A percentile compares a stretch with the other conserved stretches of the same genome.
Conservation (phyloP, 1,140 invertebrate species). For the Cyphomyrmex costatus region DNA sequence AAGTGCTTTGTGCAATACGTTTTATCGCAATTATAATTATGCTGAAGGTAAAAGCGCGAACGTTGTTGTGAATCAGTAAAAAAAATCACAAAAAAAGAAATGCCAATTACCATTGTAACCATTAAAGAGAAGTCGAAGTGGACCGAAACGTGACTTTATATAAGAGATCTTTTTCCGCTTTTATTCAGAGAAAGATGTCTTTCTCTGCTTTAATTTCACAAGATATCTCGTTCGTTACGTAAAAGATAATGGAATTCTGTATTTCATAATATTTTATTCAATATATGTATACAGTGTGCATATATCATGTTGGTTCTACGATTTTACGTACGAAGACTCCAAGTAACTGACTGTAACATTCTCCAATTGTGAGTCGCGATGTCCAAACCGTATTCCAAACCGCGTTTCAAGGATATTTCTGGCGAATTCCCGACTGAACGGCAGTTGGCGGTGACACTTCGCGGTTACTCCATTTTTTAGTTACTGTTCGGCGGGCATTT, state of each 20-base stretch:
- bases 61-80: not conserved
- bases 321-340: constrained; percentile 15
- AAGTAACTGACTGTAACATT: constrained; percentile 22
- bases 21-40: constrained; percentile 16
- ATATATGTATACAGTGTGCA: not conserved
- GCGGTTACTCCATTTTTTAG: constrained; percentile 40
- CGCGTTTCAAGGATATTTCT: constrained; percentile 32
- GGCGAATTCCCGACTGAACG: not conserved
- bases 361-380: not conserved
- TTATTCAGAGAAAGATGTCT: not conserved
- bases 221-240: not conserved
- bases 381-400: not conserved
- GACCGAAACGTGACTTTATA: constrained; percentile 22
- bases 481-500: constrained; percentile 29
- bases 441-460: constrained; percentile 36
- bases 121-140: constrained; percentile 14
- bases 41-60: not conserved
- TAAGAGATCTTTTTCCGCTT: not conserved
- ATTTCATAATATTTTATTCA: not conserved
- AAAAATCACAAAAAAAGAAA: constrained; percentile 2
- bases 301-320: not conserved
- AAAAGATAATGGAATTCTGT: not conserved
- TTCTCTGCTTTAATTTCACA: not conserved
- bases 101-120: not conserved
- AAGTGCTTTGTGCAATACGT: not conserved